Percentiles rank a stretch among this genome's conserved stretches.
Conservation (phyloP, 2,113 vertebrate species). For the Brachionichthys hirsutus region DNA sequence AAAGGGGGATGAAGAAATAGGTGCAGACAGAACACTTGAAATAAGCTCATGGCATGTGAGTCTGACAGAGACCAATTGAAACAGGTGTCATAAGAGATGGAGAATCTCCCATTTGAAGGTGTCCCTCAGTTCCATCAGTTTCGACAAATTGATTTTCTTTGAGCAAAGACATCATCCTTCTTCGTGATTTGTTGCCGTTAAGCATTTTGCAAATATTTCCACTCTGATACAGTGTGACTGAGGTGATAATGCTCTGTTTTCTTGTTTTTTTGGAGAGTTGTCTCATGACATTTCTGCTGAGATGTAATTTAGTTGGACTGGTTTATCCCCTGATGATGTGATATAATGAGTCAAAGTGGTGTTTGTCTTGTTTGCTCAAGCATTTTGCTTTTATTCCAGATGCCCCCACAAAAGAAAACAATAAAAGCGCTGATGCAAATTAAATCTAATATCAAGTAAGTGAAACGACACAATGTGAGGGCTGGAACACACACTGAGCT, state of each 20-base stretch:
- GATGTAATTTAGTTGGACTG: constrained; percentile 62
- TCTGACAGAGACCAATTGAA: constrained; percentile 27
- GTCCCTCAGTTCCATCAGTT: constrained; percentile 56
- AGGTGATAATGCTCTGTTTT: constrained; percentile 33
- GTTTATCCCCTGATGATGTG: constrained; percentile 61
- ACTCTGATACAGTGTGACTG: constrained; percentile 38
- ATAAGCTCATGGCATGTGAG: constrained; percentile 9
- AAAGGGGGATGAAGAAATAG: constrained; percentile 8
- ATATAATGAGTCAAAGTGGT: constrained; percentile 58
- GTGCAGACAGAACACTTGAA: neutral
- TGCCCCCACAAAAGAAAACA: constrained; percentile 22
- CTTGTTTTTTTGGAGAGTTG: constrained; percentile 51
- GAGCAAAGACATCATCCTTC: constrained; percentile 51
- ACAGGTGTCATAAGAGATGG: constrained; percentile 36
- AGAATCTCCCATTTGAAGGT: constrained; percentile 40
- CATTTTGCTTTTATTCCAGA: constrained; percentile 53
- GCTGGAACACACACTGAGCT: constrained; percentile 7
- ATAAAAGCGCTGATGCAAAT: constrained; percentile 46
- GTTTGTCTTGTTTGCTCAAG: constrained; percentile 56
- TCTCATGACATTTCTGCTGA: constrained; percentile 50
- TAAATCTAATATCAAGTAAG: constrained; percentile 27
- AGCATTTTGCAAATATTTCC: constrained; percentile 41
- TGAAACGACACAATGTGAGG: neutral
- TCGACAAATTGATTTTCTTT: constrained; percentile 61
- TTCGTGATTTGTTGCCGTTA: constrained; percentile 56